Base-by-base conservation (phyloP, 2,888 invertebrate species). In the Scelioninae gen. 1 region DNA sequence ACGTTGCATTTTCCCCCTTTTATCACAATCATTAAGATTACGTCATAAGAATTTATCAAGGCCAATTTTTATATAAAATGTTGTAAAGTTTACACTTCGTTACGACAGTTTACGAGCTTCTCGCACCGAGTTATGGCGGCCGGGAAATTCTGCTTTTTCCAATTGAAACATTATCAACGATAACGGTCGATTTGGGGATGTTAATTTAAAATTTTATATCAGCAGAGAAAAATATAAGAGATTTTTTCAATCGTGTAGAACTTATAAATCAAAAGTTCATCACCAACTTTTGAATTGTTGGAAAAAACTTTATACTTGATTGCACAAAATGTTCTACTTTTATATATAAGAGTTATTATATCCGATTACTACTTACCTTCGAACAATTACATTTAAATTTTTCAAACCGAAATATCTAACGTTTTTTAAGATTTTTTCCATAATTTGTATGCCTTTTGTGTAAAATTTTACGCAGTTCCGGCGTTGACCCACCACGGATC, bases 1-100 rank as follows among this genome's bases (percentile, higher is more conserved):
- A 78, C 63, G 71, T 34, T 71, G 78, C 71, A 78, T 78, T 78
- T 72, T 78, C 55, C 40, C 58, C 45, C 51, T 65, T 77, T 78
- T 65, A 78, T 78, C 47, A 58, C 71, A 71, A 71, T 71, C 71
- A 78, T 78, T 71, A 78, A 71, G 71, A 71, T 78, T 78, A 78
- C 65, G 65, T 71, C 58, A 65, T 71, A 71, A 69, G 65, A 63
- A 78, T 65, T 78, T 78, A 69, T 78, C 77, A 78, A 78, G 63
- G 56, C 63, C 69, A 71, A 69, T 78, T 78, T 77, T 78, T 63
- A 56, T 69, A 78, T 71, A 56, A 63, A 78, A 62, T 49, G 63
- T 69, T 71, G 51, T 65, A 78, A 78, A 78, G 65, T 51, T 49
- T 77, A 77, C 47, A 66, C 56, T 77, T 77, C 56, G 62, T 69